Percentiles rank a stretch among this genome's conserved stretches.
Conservation (phyloP, 2,797 vertebrate genomes). For the Astyanax mexicanus region DNA sequence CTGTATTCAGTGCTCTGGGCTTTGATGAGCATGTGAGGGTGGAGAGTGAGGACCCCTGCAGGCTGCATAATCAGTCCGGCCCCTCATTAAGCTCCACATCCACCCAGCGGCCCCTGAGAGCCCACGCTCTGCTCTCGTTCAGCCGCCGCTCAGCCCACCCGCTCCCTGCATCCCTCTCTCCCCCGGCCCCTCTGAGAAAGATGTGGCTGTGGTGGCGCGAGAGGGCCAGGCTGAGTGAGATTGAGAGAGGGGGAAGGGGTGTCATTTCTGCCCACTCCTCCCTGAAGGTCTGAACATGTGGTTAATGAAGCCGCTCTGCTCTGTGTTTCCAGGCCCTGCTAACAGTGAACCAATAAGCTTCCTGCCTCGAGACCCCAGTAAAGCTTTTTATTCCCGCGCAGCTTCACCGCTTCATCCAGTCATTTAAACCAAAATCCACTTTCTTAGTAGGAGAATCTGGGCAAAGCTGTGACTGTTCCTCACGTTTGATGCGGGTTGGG, state of each 20-base stretch:
- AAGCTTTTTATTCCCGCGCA: conserved; percentile 1
- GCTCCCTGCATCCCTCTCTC: conserved; percentile 1
- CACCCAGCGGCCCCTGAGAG: conserved; percentile 13
- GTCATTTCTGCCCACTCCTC: conserved; percentile 13
- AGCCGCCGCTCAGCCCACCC: background rate
- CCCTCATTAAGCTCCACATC: conserved; percentile 48
- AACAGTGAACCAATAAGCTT: background rate
- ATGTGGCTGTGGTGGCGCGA: background rate
- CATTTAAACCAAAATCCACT: background rate
- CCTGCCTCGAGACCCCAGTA: no score
- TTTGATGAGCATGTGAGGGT: conserved; percentile 21
- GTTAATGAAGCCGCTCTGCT: conserved; percentile 33
- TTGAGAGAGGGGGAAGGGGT: background rate
- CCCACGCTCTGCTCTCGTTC: background rate
- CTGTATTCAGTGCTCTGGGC: background rate
- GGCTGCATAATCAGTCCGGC: conserved; percentile 46
- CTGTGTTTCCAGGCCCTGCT: background rate
- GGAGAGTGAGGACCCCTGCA: conserved; percentile 39
- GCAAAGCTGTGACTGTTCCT: background rate
- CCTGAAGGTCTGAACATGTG: background rate
- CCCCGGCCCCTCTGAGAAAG: background rate
- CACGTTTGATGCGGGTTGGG: background rate
- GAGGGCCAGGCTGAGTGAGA: background rate
- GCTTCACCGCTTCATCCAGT: background rate
- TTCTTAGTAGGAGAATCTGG: background rate